Evolutionary conservation across 2,797 vertebrate genomes (phyloP).

Genomic region (Lacerta agilis): DNA sequence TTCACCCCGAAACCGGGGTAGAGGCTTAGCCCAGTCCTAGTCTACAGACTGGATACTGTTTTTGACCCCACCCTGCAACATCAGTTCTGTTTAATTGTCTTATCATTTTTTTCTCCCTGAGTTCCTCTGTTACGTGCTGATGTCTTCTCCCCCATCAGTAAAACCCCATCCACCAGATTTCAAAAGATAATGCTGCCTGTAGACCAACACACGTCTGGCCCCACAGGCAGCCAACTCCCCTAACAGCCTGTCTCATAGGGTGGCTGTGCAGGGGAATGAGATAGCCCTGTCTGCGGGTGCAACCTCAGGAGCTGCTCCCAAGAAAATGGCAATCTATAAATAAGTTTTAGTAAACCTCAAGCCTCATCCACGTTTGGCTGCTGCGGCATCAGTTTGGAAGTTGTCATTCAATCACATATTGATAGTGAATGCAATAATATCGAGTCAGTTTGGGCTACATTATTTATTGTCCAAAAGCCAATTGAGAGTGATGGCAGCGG

Average conservation of each 20-base stretch:
- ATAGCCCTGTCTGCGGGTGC: neutral
- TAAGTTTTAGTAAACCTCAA: neutral
- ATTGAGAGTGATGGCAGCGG: neutral
- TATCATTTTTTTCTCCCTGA: neutral
- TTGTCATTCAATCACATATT: neutral
- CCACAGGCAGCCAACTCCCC: neutral
- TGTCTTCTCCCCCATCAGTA: neutral
- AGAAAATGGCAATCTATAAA: neutral
- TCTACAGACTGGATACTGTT: neutral
- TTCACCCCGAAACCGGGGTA: neutral
- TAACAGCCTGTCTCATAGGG: neutral
- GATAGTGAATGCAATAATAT: neutral
- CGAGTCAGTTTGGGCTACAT: no score
- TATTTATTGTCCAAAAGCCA: neutral
- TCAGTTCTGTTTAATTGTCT: neutral
- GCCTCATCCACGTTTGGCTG: neutral
- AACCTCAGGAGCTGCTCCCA: neutral
- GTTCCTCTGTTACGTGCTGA: neutral
- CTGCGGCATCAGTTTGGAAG: neutral
- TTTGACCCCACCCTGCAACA: neutral
- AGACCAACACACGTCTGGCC: neutral
- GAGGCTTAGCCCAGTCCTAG: neutral
- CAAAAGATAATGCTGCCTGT: neutral
- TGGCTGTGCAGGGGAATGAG: neutral
- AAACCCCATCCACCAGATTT: neutral